Evolutionary conservation across 2,113 vertebrate species (phyloP).

Genomic region (rat (Rattus norvegicus)): GRCr8 NC_086025.1:85688001-85688500

Average conservation of each 20-base stretch:
- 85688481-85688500: too few species aligned
- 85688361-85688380: background rate
- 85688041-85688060: background rate
- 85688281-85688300: too few species aligned
- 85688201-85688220: background rate
- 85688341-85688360: background rate
- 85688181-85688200: background rate
- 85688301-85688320: background rate
- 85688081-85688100: background rate
- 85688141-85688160: background rate
- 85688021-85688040: background rate
- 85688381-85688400: background rate
- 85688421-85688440: background rate
- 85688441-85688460: background rate
- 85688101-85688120: background rate
- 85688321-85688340: background rate
- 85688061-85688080: too few species aligned
- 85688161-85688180: background rate
- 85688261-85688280: background rate
- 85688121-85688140: background rate
- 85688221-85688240: background rate
- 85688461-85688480: background rate
- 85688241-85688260: background rate
- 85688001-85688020: background rate
- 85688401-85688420: background rate